These are phyloP conservation scores for Apoderus coryli DNA, from an alignment of 2,888 invertebrate species.

Conservation along the genomic window DNA sequence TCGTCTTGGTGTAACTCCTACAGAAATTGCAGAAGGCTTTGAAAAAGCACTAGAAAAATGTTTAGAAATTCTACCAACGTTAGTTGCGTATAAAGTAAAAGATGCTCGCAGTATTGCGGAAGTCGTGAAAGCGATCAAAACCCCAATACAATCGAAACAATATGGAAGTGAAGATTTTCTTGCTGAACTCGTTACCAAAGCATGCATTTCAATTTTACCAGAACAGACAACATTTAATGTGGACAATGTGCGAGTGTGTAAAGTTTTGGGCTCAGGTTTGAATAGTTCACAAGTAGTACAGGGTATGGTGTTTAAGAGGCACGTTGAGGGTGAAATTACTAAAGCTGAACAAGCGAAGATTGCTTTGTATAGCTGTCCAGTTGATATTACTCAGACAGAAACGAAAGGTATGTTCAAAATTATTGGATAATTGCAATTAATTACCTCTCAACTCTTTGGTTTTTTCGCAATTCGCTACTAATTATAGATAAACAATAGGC, in stretches of 20 bases:
- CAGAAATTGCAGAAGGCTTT: constrained; percentile 92
- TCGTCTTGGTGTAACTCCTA: constrained; percentile 88
- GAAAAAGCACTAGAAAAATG: constrained; percentile 82
- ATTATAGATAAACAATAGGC: too few species aligned
- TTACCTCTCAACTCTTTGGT: not conserved
- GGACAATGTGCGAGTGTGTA: constrained; percentile 92
- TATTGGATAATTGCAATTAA: not conserved
- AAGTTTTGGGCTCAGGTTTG: constrained; percentile 76
- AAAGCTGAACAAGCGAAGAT: constrained; percentile 71
- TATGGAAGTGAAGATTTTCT: constrained; percentile 94
- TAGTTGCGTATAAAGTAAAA: constrained; percentile 66
- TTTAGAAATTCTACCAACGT: constrained; percentile 73
- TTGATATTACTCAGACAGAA: constrained; percentile 94
- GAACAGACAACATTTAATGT: constrained; percentile 87
- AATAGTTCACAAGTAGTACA: constrained; percentile 66
- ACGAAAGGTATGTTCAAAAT: constrained; percentile 77
- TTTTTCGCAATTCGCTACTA: not conserved
- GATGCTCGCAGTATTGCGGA: constrained; percentile 47
- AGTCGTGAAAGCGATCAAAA: constrained; percentile 58
- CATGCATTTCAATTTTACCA: constrained; percentile 78
- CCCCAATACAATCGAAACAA: constrained; percentile 93
- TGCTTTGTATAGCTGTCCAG: constrained; percentile 87
- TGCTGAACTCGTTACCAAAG: constrained; percentile 68
- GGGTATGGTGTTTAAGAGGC: constrained; percentile 96
- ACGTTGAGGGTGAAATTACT: constrained; percentile 83